Conservation (phyloP, 2,888 invertebrate species). For the Mechanitis messenoides region DNA sequence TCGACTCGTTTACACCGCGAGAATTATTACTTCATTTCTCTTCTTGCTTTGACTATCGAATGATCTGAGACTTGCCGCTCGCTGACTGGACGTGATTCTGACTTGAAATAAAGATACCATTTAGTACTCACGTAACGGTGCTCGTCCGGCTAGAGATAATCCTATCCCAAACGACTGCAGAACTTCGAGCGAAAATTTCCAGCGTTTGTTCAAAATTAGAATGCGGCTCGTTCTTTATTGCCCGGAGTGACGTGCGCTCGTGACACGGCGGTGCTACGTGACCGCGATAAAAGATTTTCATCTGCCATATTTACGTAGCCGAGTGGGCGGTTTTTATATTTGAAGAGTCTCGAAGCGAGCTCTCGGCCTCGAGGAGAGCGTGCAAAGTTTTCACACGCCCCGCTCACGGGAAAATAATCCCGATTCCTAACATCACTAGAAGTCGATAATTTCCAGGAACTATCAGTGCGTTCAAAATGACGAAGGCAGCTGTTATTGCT, state of each 20-base stretch:
- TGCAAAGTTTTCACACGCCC: slow-evolving; percentile 69
- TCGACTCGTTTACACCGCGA: slow-evolving; percentile 57
- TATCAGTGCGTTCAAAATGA: slow-evolving; percentile 50
- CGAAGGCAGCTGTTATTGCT: slow-evolving; percentile 43
- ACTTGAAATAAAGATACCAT: slow-evolving; percentile 60
- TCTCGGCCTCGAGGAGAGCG: slow-evolving; percentile 45
- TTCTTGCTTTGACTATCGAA: slow-evolving; percentile 44
- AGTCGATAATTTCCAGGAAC: slow-evolving; percentile 34
- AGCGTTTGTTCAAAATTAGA: slow-evolving; percentile 71
- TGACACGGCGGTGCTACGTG: slow-evolving; percentile 73
- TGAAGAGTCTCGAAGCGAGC: slow-evolving; percentile 61
- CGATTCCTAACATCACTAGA: slow-evolving; percentile 15
- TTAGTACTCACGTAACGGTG: slow-evolving; percentile 52
- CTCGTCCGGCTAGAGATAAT: slow-evolving; percentile 46
- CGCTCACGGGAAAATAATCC: slow-evolving; percentile 52
- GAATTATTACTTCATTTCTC: slow-evolving; percentile 61
- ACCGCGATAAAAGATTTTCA: slow-evolving; percentile 77
- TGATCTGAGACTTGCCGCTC: slow-evolving; percentile 40
- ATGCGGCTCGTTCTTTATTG: slow-evolving; percentile 71
- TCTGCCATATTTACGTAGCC: slow-evolving; percentile 75
- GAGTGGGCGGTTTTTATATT: slow-evolving; percentile 76
- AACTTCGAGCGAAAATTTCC: slow-evolving; percentile 61
- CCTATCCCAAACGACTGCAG: slow-evolving; percentile 47
- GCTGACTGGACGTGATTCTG: slow-evolving; percentile 51
- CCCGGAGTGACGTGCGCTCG: slow-evolving; percentile 71